These are phyloP conservation scores for Drosophila carrolli DNA, from an alignment of 1,140 invertebrate species.

Conservation along the genomic window DNA sequence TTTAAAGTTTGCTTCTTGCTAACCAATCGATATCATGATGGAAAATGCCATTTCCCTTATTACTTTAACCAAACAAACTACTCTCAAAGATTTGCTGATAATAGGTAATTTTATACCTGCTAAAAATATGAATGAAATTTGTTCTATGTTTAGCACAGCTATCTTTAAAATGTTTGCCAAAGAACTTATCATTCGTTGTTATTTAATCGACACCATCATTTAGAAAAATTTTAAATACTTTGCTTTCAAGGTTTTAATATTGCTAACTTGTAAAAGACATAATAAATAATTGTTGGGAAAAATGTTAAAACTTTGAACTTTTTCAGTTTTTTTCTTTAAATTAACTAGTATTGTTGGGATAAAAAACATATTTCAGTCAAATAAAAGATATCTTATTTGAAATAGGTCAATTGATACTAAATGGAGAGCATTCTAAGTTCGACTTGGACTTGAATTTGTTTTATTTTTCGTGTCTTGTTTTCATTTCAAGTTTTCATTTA, in stretches of 20 bases:
- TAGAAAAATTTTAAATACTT: background rate
- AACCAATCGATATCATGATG: no score
- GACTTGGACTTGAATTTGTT: conserved; percentile 2
- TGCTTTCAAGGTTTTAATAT: background rate
- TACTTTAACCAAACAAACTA: conserved; percentile 2
- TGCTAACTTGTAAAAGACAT: no score
- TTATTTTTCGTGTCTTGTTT: conserved; percentile 34
- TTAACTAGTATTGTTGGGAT: background rate
- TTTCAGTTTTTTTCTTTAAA: no score
- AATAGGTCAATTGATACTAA: no score
- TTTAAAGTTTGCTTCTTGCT: no score
- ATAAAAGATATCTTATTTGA: no score
- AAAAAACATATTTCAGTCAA: no score
- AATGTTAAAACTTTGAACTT: no score
- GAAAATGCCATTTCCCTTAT: background rate
- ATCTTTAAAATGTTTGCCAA: conserved; percentile 8
- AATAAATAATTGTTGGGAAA: no score
- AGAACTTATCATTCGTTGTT: conserved; percentile 3
- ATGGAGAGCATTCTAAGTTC: conserved; percentile 10
- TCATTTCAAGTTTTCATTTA: conserved; percentile 43
- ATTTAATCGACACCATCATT: background rate
- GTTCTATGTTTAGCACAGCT: conserved; percentile 2
- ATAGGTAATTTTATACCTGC: background rate
- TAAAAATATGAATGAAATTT: background rate
- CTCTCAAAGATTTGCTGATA: background rate